Percentiles rank a stretch among this genome's conserved stretches.
These are phyloP conservation scores for Pseudocheirus occidentalis DNA, from an alignment of 2,797 vertebrate genomes.

Conservation along the genomic window DNA sequence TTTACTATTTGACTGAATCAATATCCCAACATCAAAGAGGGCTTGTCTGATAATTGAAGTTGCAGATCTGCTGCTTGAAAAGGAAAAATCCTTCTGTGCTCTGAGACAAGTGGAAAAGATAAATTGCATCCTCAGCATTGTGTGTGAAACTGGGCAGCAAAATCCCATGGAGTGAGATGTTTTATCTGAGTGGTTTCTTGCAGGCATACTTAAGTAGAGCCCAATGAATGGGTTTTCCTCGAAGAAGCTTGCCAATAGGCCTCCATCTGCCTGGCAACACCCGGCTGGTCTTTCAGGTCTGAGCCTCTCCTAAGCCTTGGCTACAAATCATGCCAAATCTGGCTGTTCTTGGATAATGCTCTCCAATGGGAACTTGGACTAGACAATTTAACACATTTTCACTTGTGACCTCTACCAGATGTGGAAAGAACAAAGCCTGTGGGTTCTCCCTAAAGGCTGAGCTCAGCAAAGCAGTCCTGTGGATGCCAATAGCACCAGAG, in stretches of 20 bases:
- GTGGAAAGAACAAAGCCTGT: not conserved
- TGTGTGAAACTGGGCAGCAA: conserved; percentile 18
- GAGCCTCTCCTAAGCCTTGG: not conserved
- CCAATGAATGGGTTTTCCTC: not conserved
- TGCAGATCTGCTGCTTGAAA: conserved; percentile 14
- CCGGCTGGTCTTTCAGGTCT: not conserved
- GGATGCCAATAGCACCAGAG: not conserved
- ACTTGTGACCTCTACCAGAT: conserved; percentile 13
- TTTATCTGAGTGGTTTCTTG: not conserved
- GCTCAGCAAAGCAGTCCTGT: not conserved
- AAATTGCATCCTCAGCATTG: conserved; percentile 10
- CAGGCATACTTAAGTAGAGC: not conserved
- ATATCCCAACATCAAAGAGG: conserved; percentile 73
- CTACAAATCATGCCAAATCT: conserved; percentile 7
- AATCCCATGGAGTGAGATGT: not conserved
- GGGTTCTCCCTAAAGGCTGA: not conserved
- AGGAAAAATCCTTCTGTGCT: not conserved
- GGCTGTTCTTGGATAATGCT: not conserved
- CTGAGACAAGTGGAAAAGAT: conserved; percentile 19
- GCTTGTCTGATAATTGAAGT: conserved; percentile 66
- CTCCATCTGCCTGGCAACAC: not conserved
- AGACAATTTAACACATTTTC: conserved; percentile 13
- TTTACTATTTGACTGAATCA: conserved; percentile 78
- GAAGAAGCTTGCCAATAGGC: not conserved
- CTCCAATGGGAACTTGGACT: conserved; percentile 17